Base-by-base conservation (phyloP, 2,888 invertebrate genomes). In the Agriopis marginaria region DNA sequence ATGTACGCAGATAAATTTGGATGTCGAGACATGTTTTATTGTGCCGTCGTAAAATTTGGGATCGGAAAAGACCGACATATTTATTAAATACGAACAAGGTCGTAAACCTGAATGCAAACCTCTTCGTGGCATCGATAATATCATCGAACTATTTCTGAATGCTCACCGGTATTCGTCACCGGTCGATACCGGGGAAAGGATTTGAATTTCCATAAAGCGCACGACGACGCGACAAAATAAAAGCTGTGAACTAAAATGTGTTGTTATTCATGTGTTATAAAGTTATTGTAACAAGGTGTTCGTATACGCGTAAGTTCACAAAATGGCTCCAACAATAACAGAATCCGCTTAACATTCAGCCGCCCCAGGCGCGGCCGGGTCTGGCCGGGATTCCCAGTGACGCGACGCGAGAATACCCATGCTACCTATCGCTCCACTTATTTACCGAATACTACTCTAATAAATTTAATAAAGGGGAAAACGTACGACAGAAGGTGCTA, bases 21-120 rank as follows among this genome's bases (percentile, higher is more conserved):
- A 89, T 93, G 92, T 90, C 93, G 93, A 91, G 93, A 93, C 94
- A 93, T 93, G 93, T 93, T 94, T 94, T 94, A 93, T 92, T 93
- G 92, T 89, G 80, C 84, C 79, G 79, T 91, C 93, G 92, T 94
- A 93, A 94, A 94, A 92, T 93, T 92, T 90, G 87, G 92, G 93
- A 90, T 89, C 89, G 91, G 92, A 87, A 92, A 89, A 91, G 87
- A 90, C 92, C 92, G 90, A 92, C 90, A 92, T 93, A 93, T 93
- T 94, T 94, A 94, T 89, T 93, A 93, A 94, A 94, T 93, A 93
- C 90, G 91, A 91, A 92, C 91, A 91, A 92, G 88, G 77, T 91
- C 89, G 92, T 94, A 93, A 94, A 93, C 81, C 87, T 81, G 83
- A 92, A 91, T 90, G 89, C 90, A 90, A 87, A 89, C 89, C 88